Evolutionary conservation across 2,797 vertebrate species (phyloP), one percentile per base, ranked within the genome.

Genomic region (Aulostomus chinensis): DNA sequence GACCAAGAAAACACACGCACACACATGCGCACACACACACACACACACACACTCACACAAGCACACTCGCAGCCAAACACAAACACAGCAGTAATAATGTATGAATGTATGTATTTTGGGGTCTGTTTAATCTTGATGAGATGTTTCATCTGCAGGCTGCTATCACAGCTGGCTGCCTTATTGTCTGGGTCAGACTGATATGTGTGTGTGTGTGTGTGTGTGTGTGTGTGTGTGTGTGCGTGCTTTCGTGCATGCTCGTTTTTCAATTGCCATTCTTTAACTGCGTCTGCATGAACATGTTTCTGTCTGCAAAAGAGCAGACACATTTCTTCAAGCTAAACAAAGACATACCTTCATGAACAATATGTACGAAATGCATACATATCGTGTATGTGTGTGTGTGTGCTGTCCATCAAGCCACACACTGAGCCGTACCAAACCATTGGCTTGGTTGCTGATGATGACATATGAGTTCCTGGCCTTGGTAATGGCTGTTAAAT

Each of bases 401-500:
- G 52, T 52, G 61, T 58, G 68, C 68, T 78, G 80, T 86, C 85
- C 59, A 80, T 85, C 81, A 79, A 68, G 67, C 73, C 84, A 81
- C 81, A 86, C 84, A 82, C 74, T 73, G 60, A 81, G 73, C 71
- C 37, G 68, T 92, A 87, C 92, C 93, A 95, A 96, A 94, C 94
- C 94, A 93, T 93, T 91, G 93, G 92, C 94, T 95, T 93, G 92
- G 93, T 85, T 83, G 93, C 96, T 96, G 95, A 97, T 95, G 94
- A 97, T 98, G 97, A 98, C 97, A 98, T 99, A 99, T 92, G 95
- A 99, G 94, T 95, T 95, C 94, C 97, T 96, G 96, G 95, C 94
- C 94, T 93, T 92, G 91, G 96, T 98, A 99, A 98, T 99, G 95
- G 97, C 96, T 99, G 96, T 99, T 97, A 98, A 99, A 98, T 98